These are phyloP conservation scores for Peromyscus californicus DNA, from an alignment of 2,113 vertebrate species.

Conservation along the genomic window DNA sequence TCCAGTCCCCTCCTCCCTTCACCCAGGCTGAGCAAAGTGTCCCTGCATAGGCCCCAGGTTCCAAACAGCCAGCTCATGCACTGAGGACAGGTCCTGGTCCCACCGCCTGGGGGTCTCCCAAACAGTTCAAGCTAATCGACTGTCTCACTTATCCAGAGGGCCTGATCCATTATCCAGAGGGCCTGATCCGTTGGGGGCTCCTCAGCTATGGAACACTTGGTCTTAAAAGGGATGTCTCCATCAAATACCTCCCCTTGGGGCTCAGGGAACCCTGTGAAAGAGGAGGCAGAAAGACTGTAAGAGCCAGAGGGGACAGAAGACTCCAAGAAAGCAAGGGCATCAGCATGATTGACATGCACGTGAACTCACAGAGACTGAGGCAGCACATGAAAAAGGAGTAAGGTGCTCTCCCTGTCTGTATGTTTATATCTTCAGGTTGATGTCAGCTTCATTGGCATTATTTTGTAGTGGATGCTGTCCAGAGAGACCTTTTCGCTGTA, in stretches of 20 bases:
- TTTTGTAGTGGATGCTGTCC: constrained; percentile 13
- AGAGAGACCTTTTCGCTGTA: constrained; percentile 18
- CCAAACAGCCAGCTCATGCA: too few relatives aligned
- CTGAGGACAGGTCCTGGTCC: too few relatives aligned
- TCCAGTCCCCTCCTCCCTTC: too few relatives aligned
- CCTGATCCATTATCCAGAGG: too few relatives aligned
- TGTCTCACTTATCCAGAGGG: too few relatives aligned
- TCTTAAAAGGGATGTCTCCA: background rate
- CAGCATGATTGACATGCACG: background rate
- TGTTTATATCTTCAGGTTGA: background rate
- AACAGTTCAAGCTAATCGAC: too few relatives aligned
- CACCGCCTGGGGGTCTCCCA: too few relatives aligned
- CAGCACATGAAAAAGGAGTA: background rate
- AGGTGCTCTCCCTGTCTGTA: background rate
- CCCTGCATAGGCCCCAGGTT: too few relatives aligned
- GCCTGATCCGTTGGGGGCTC: too few relatives aligned
- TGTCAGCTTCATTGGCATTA: constrained; percentile 38
- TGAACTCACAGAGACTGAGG: background rate
- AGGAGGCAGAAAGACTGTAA: background rate
- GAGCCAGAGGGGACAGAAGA: background rate
- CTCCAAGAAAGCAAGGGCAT: background rate
- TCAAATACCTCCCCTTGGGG: background rate
- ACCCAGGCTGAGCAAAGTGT: too few relatives aligned
- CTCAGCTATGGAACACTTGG: background rate
- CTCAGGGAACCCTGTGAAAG: background rate